Conservation (phyloP, 2,113 vertebrate species). For the Microcebus murinus region DNA sequence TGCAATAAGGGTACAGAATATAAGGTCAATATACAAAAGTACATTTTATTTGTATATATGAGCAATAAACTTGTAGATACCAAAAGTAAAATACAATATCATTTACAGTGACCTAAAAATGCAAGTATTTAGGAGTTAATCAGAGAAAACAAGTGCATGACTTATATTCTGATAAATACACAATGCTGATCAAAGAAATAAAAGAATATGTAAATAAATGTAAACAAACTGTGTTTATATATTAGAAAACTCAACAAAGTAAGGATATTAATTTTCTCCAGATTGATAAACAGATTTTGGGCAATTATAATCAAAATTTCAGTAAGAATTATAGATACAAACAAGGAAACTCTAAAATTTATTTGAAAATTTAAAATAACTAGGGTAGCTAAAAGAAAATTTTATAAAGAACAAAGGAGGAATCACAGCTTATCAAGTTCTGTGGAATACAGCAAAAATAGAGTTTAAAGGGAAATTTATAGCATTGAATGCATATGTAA, state of each 20-base stretch:
- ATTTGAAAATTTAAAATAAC: neutral
- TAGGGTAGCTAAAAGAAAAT: neutral
- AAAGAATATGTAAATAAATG: neutral
- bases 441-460: neutral
- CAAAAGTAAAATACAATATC: neutral
- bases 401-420: neutral
- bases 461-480: neutral
- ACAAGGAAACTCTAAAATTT: neutral
- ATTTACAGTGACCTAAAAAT: slow-evolving; percentile 2
- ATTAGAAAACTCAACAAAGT: neutral
- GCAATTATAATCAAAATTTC: neutral
- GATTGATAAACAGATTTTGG: neutral
- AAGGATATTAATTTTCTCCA: neutral
- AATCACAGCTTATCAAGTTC: neutral
- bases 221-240: neutral
- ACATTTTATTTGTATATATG: neutral
- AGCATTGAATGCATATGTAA: neutral
- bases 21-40: neutral
- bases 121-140: neutral
- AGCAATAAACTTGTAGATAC: neutral
- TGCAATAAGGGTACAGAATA: neutral
- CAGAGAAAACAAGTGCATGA: neutral
- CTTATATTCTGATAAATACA: neutral
- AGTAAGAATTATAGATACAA: neutral
- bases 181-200: neutral